Conservation (phyloP, 1,140 invertebrate genomes). For the Pararge aegeria region DNA sequence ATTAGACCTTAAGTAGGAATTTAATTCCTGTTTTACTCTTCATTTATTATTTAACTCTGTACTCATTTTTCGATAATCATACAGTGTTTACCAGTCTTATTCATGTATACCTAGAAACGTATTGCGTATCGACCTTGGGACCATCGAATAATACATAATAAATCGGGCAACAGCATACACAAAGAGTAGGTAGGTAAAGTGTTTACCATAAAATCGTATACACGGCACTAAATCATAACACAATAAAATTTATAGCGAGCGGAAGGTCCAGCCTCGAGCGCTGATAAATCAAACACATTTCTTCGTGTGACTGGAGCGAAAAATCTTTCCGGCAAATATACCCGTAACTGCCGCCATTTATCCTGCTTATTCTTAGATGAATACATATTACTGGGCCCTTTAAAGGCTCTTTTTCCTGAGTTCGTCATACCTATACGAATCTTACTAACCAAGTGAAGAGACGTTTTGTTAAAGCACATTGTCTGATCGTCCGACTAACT, state of each 20-base stretch:
- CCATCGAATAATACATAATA: slow-evolving; percentile 3
- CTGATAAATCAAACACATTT: slow-evolving; percentile 76
- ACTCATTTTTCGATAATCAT: too few species aligned
- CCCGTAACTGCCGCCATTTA: slow-evolving; percentile 50
- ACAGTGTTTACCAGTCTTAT: too few species aligned
- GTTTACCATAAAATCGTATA: slow-evolving; percentile 77
- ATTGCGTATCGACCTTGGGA: slow-evolving; percentile 15
- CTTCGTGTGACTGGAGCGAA: slow-evolving; percentile 66
- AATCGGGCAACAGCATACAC: slow-evolving; percentile 40
- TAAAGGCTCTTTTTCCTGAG: not conserved
- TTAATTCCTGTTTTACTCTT: too few species aligned
- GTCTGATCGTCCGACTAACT: too few species aligned
- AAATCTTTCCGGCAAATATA: slow-evolving; percentile 70
- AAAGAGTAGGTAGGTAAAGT: slow-evolving; percentile 61
- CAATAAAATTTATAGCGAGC: slow-evolving; percentile 77
- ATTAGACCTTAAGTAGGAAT: too few species aligned
- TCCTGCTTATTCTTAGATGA: slow-evolving; percentile 52
- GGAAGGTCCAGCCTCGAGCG: slow-evolving; percentile 77
- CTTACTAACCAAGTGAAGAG: not conserved
- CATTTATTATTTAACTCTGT: too few species aligned
- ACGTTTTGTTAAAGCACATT: too few species aligned
- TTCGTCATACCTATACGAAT: not conserved
- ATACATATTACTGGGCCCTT: slow-evolving; percentile 29
- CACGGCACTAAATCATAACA: slow-evolving; percentile 74
- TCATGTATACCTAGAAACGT: too few species aligned